A percentile compares a stretch with the other conserved stretches of the same genome.
Evolutionary conservation across 2,113 vertebrate species (phyloP).

Genomic region (Manacus vitellinus): DNA sequence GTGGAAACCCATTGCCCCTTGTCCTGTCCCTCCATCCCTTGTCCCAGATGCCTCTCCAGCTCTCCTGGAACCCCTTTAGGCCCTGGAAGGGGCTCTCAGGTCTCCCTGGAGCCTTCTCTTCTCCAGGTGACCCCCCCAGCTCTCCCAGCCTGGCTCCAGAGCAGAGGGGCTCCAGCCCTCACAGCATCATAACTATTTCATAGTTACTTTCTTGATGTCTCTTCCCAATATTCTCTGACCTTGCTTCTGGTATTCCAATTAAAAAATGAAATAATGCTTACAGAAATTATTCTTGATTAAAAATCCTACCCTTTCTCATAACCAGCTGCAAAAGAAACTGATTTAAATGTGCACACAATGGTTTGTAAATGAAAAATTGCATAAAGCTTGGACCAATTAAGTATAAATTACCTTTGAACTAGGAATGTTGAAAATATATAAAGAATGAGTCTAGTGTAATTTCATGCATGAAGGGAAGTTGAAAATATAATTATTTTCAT

Average conservation of each 20-base stretch:
- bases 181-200: neutral
- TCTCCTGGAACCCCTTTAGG: neutral
- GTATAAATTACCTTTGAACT: conserved; percentile 4
- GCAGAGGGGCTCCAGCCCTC: neutral
- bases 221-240: neutral
- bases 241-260: conserved; percentile 26
- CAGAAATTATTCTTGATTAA: neutral
- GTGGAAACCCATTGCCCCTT: neutral
- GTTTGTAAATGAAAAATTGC: conserved; percentile 1
- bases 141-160: neutral
- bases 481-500: neutral
- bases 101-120: neutral
- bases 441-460: conserved; percentile 10
- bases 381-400: neutral
- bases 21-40: neutral
- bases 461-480: conserved; percentile 12
- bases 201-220: neutral
- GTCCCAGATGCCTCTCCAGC: neutral
- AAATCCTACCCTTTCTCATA: neutral
- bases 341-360: neutral
- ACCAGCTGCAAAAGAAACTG: neutral
- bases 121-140: neutral
- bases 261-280: conserved; percentile 8
- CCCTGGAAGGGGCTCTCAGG: fast-evolving
- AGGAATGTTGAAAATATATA: neutral